Conservation (phyloP, 2,113 vertebrate genomes). For the Anguilla rostrata region DNA sequence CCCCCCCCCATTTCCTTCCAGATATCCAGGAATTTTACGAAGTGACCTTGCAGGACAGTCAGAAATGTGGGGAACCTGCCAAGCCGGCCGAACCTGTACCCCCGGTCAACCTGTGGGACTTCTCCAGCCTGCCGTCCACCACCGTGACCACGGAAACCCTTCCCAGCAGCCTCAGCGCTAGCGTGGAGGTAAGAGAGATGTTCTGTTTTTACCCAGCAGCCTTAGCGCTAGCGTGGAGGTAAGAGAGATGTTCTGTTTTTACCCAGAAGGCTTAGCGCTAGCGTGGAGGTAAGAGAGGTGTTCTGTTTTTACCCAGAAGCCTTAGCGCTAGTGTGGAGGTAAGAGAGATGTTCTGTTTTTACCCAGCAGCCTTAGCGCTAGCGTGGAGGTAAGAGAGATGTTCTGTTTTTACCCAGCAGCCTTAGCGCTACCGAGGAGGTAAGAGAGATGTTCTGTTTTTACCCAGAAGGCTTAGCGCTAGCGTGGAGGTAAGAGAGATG, state of each 20-base stretch:
- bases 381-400: constrained; percentile 66
- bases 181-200: constrained; percentile 66
- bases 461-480: constrained; percentile 40
- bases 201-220: no score
- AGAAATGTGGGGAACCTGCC: constrained; percentile 69
- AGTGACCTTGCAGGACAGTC: constrained; percentile 82
- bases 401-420: no score
- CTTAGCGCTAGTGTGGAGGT: no score
- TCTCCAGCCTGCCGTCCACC: constrained; percentile 76
- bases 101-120: constrained; percentile 78
- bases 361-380: constrained; percentile 72
- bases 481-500: constrained; percentile 65
- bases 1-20: constrained; percentile 39
- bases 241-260: no score
- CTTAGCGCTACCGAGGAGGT: no score
- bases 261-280: constrained; percentile 72
- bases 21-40: constrained; percentile 91
- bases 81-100: constrained; percentile 67
- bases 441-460: constrained; percentile 19
- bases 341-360: no score
- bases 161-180: constrained; percentile 73
- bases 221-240: no score
- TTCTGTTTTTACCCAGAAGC: no score
- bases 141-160: constrained; percentile 74
- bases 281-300: constrained; percentile 66